Percentiles rank a stretch among this genome's conserved stretches.
Evolutionary conservation across 2,797 vertebrate species (phyloP).

Genomic region (Rhincodon typus): DNA sequence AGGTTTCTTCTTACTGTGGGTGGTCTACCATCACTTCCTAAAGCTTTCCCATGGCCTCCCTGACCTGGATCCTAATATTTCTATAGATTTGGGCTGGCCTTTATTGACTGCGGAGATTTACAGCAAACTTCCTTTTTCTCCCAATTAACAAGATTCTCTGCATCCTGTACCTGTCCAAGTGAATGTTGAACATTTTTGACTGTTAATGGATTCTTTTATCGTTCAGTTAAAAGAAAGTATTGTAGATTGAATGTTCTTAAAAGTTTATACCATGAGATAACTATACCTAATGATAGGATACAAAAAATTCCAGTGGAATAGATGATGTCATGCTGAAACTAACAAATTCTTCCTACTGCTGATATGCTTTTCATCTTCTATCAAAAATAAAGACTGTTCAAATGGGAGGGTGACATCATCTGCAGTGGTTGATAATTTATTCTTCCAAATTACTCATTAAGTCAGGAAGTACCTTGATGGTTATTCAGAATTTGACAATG

Average conservation of each 20-base stretch:
- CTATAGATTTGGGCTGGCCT: neutral
- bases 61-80: neutral
- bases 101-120: neutral
- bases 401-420: slow-evolving; percentile 15
- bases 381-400: neutral
- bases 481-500: slow-evolving; percentile 23
- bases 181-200: neutral
- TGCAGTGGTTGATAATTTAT: slow-evolving; percentile 17
- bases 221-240: neutral
- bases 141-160: neutral
- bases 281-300: neutral
- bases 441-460: slow-evolving; percentile 5
- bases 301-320: neutral
- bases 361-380: neutral
- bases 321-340: slow-evolving; percentile 3
- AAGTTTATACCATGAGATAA: neutral
- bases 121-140: neutral
- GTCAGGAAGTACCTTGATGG: neutral
- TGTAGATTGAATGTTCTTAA: neutral
- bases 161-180: neutral
- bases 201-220: neutral
- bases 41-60: slow-evolving; percentile 1
- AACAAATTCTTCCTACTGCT: slow-evolving; percentile 3
- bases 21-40: neutral
- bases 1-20: neutral